Evolutionary conservation across 2,797 vertebrate genomes (phyloP), one percentile per base, ranked within the genome.

Genomic region (Poliocrania exsul): DNA sequence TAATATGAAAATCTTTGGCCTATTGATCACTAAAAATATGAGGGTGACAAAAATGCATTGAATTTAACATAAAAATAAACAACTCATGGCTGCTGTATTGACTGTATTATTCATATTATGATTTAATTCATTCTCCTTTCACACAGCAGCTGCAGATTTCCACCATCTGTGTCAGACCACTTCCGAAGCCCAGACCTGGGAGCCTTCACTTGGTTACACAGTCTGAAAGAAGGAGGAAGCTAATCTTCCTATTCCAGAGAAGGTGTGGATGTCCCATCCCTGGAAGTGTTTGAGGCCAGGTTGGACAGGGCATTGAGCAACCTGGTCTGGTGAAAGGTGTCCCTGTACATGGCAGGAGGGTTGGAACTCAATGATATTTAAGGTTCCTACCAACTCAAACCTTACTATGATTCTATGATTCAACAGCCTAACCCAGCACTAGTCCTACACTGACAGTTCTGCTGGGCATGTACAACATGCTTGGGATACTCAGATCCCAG

Each of bases 41-140:
- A 96, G 83, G 33, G 92, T 0, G 4, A 96, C 95, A 95, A 96
- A 96, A 97, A 95, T 71, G 86, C 94, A 96, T 96, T 95, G 96
- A 95, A 96, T 96, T 96, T 95, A 95, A 96, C 93, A 95, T 97
- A 95, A 96, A 97, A 97, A 97, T 97, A 95, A 96, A 97, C 96
- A 96, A 95, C 96, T 96, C 96, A 64, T 92, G 71, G 90, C 86
- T 90, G 90, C 90, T 64, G 90, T 95, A 95, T 95, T 93, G 95
- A 96, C 96, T 93, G 88, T 88, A 85, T 96, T 96, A 90, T 95
- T 95, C 90, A 66, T 94, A 92, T 90, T 88, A 90, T 73, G 62
- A 81, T 96, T 94, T 92, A 95, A 96, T 96, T 95, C 92, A 35
- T 95, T 94, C 0, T 21, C 73, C 58, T 94, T 86, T 49, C 66